phyloP scores from a whole-genome alignment of 2,797 vertebrate species.

The Thunnus albacares region DNA sequence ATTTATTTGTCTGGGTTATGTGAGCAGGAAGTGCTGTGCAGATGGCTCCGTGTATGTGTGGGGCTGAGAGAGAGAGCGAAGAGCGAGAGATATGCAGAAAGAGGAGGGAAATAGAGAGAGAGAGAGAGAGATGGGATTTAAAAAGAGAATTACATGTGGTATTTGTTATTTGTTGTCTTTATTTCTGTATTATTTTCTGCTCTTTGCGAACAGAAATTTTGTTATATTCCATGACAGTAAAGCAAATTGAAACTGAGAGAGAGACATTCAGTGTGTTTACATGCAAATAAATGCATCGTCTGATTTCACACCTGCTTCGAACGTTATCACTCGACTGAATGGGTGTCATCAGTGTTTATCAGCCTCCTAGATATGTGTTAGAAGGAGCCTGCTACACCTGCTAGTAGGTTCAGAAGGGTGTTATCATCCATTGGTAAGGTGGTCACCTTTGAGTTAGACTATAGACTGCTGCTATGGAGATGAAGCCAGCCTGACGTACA shows the following conservation, averaged over 20 bases:
- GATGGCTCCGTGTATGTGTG: constrained; percentile 7
- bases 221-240: constrained; percentile 5
- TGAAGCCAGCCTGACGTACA: too few species aligned
- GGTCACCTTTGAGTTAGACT: too few species aligned
- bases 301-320: too few species aligned
- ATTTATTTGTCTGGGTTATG: constrained; percentile 34
- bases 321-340: too few species aligned
- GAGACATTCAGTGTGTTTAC: too few species aligned
- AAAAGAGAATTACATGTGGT: constrained; percentile 7
- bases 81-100: neutral
- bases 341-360: too few species aligned
- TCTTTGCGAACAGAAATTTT: constrained; percentile 15
- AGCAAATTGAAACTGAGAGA: neutral
- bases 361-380: too few species aligned
- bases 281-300: too few species aligned
- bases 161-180: constrained; percentile 25
- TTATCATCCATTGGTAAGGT: too few species aligned
- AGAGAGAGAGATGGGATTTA: neutral
- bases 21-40: constrained; percentile 23
- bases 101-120: neutral
- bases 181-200: constrained; percentile 2
- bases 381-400: too few species aligned
- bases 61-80: neutral
- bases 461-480: too few species aligned
- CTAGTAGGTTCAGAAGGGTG: too few species aligned